Base-by-base conservation (phyloP, 2,113 vertebrate species). In the Cyprinodon tularosa region DNA sequence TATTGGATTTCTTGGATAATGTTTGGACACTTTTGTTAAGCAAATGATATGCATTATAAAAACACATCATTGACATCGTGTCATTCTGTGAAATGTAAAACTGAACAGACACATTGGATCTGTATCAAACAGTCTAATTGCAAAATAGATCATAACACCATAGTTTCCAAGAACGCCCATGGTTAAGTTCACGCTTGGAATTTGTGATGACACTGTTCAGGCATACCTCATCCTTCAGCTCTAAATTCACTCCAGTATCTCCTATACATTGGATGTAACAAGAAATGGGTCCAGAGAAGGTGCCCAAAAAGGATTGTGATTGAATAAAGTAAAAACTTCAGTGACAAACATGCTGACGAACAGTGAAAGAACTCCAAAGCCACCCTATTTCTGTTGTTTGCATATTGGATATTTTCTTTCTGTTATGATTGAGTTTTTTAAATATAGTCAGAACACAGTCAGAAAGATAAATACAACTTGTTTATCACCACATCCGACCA, bases 1-100 rank as follows among this genome's bases (percentile, higher is more conserved):
- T 85, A 79, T 89, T 81, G 76, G 86, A 88, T 87, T 89, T 81
- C 82, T 90, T 83, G 36, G 86, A 85, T 74, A 88, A 57, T 47
- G 22, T 37, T 89, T 90, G 90, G 85, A 87, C 72, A 70, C 82
- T 86, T 80, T 40, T 76, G 89, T 92, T 72, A 57, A 73, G 78
- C 76, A 84, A 79, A 59, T 20, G 0, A 64, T 64, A 80, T 73
- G 82, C 80, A 78, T 88, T 87, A 84, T 53, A 76, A 87, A 88
- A 88, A 81, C 68, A 80, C 72, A 1, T 15, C 39, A 10, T 67
- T 78, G 81, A 85, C 71, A n/a, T 75, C 67, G 57, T 76, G 38
- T 76, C 4, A 15, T 74, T 82, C 37, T 36, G 66, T 86, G 62
- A 57, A 82, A 76, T 82, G 65, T 90, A 79, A 91, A 87, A 82